Evolutionary conservation across 2,797 vertebrate genomes (phyloP).

Genomic region (Leptatherina wallacei): DNA sequence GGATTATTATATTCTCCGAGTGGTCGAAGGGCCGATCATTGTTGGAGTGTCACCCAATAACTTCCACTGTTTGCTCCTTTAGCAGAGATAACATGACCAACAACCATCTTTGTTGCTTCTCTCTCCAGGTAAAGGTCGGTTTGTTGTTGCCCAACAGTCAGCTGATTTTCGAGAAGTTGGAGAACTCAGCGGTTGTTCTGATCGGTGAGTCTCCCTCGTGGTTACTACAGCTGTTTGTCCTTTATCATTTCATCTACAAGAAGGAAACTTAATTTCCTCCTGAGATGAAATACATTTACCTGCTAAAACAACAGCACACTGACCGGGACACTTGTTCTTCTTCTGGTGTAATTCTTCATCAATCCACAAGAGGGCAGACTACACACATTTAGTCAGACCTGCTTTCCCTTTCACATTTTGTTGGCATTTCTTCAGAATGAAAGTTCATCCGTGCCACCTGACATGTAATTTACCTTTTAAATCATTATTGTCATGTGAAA

Average conservation of each 20-base stretch:
- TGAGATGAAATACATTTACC: not conserved
- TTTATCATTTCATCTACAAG: not conserved
- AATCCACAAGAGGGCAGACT: slow-evolving; percentile 64
- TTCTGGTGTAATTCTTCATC: not conserved
- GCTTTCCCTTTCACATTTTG: not conserved
- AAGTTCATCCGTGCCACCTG: not conserved
- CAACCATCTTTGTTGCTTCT: not conserved
- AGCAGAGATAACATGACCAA: not conserved
- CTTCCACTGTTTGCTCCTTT: not conserved
- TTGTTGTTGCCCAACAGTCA: slow-evolving; percentile 93
- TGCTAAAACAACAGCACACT: slow-evolving; percentile 5
- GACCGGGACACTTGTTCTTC: too few species aligned
- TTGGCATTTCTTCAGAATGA: not conserved
- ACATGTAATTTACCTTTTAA: not conserved
- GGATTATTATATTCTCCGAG: not conserved
- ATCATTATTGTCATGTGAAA: not conserved
- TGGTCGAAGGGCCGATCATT: not conserved
- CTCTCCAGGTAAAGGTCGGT: slow-evolving; percentile 87
- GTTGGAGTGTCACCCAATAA: not conserved
- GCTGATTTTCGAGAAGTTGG: slow-evolving; percentile 96
- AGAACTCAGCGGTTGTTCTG: slow-evolving; percentile 91
- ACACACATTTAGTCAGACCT: slow-evolving; percentile 16
- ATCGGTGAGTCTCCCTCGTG: slow-evolving; percentile 85
- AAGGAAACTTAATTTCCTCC: not conserved
- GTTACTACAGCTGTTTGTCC: not conserved